phyloP scores from a whole-genome alignment of 2,888 invertebrate genomes.

The Himalopsyche kuldschensis region DNA sequence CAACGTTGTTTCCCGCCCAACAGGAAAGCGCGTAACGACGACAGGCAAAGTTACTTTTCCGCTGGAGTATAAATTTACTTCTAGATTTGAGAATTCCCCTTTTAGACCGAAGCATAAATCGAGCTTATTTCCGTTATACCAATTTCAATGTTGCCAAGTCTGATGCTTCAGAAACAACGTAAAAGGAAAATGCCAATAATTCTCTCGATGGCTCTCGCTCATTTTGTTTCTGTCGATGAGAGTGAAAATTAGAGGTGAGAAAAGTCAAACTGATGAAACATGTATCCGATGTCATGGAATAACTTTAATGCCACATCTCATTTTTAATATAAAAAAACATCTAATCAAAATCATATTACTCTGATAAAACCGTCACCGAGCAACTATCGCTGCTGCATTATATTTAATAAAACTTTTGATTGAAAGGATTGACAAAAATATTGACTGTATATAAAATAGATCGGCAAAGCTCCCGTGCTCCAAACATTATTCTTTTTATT shows the following conservation, averaged over 20 bases:
- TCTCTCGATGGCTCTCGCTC: background rate
- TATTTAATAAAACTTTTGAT: no score
- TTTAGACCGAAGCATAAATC: background rate
- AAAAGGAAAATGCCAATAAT: background rate
- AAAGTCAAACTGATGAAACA: background rate
- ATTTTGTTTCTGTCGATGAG: background rate
- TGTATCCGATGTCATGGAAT: background rate
- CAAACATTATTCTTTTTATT: no score
- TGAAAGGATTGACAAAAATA: no score
- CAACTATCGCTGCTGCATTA: no score
- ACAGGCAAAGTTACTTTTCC: background rate
- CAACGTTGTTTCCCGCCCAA: background rate
- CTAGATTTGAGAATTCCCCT: background rate
- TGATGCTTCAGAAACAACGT: background rate
- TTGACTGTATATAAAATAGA: no score
- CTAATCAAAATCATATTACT: no score
- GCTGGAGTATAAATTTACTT: background rate
- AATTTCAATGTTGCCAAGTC: background rate
- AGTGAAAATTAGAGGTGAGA: background rate
- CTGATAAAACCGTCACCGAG: no score
- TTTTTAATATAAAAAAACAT: no score
- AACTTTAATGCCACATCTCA: no score
- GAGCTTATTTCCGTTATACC: background rate
- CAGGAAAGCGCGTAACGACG: background rate
- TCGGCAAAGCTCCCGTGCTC: no score